A percentile compares a stretch with the other conserved stretches of the same genome.
phyloP scores from a whole-genome alignment of 2,888 invertebrate genomes.

The Exephanes ischioxanthus region DNA sequence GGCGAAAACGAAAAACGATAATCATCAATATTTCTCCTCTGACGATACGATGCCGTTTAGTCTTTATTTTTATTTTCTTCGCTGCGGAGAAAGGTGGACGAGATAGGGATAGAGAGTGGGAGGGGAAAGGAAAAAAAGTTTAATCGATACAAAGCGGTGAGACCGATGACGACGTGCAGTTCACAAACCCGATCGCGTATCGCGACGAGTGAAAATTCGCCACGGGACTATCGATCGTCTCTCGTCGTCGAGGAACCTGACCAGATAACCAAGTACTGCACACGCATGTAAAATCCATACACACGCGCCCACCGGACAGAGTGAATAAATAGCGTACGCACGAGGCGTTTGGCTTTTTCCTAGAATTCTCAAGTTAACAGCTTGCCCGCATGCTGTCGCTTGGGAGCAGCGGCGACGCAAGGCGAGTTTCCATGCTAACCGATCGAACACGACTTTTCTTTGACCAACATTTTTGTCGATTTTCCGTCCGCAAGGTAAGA shows the following conservation, averaged over 20 bases:
- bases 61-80: background rate
- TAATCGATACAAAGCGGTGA: conserved; percentile 12
- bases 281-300: conserved; percentile 17
- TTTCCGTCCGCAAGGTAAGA: background rate
- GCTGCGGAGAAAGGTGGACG: background rate
- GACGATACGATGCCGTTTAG: conserved; percentile 15
- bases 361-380: conserved; percentile 33
- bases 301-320: background rate
- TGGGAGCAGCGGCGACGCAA: background rate
- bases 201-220: conserved; percentile 46
- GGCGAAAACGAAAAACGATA: background rate
- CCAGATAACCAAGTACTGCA: conserved; percentile 40
- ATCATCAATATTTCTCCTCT: background rate
- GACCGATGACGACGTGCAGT: conserved; percentile 18
- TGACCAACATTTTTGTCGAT: background rate
- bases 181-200: conserved; percentile 48
- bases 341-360: conserved; percentile 31
- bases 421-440: background rate
- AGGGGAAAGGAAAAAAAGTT: background rate
- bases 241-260: conserved; percentile 38
- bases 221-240: conserved; percentile 45
- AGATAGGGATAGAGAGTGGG: background rate
- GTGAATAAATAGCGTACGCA: conserved; percentile 15
- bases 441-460: background rate
- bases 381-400: background rate